Conservation (phyloP, 2,113 vertebrate species). For the Epinephelus fuscoguttatus region DNA sequence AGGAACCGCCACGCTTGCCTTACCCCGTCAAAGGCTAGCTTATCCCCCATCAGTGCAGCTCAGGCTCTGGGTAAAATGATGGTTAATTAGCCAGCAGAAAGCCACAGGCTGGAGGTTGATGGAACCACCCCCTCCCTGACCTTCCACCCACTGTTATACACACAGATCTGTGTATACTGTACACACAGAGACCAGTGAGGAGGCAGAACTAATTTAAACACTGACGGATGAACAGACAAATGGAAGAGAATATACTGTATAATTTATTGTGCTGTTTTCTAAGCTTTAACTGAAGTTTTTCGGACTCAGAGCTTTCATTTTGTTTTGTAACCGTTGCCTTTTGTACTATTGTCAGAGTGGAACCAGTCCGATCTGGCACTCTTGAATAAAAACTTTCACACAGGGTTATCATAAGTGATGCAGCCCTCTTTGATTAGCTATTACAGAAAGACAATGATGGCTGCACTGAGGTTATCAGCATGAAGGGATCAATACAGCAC, state of each 20-base stretch:
- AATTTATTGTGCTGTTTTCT: slow-evolving; percentile 2
- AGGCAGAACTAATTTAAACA: slow-evolving; percentile 29
- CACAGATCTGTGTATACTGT: slow-evolving; percentile 1
- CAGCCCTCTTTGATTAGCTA: slow-evolving; percentile 27
- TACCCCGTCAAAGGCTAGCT: slow-evolving; percentile 72
- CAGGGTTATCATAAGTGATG: slow-evolving; percentile 11
- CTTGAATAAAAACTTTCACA: slow-evolving; percentile 10
- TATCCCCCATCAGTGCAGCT: slow-evolving; percentile 74
- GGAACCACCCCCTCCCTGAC: slow-evolving; percentile 17
- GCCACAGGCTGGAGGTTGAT: slow-evolving; percentile 53
- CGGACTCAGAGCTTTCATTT: not conserved
- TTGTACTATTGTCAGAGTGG: not conserved
- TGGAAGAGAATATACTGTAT: not conserved
- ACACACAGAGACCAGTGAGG: not conserved
- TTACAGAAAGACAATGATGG: slow-evolving; percentile 10
- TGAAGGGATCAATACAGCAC: slow-evolving; percentile 32
- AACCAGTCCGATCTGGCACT: not conserved
- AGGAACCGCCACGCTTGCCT: slow-evolving; percentile 78
- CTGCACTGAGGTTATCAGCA: slow-evolving; percentile 1
- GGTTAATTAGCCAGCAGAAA: slow-evolving; percentile 73
- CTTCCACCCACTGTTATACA: slow-evolving; percentile 4
- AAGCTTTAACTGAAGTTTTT: slow-evolving; percentile 10
- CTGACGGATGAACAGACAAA: not conserved
- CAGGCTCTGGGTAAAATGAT: slow-evolving; percentile 68
- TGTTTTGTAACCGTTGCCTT: not conserved